Evolutionary conservation across 2,113 vertebrate genomes (phyloP).

Genomic region (Passerina amoena): DNA sequence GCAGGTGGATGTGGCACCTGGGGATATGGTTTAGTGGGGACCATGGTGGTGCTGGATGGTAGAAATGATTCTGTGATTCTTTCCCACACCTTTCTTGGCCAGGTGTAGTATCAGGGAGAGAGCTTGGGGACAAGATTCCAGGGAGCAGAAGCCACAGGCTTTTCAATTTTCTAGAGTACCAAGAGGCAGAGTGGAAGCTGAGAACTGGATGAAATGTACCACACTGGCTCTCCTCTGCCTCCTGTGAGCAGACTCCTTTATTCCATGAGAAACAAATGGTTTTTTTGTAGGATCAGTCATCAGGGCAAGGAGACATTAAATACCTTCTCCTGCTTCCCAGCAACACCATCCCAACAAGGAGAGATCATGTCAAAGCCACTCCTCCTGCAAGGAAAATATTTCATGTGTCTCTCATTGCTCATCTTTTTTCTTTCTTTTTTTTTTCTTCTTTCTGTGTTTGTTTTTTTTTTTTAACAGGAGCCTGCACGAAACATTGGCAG

Average conservation of each 20-base stretch:
- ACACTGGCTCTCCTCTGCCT: background rate
- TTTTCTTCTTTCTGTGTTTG: too few species aligned
- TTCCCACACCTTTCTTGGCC: background rate
- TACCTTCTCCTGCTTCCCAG: background rate
- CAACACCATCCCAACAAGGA: background rate
- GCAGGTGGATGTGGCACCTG: background rate
- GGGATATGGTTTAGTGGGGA: background rate
- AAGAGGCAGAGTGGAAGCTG: background rate
- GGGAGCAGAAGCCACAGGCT: background rate
- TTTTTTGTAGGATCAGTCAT: background rate
- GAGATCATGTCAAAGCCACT: background rate
- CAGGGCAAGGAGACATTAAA: background rate
- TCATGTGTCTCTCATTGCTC: background rate
- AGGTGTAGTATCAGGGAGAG: rapidly evolving
- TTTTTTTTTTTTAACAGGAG: background rate
- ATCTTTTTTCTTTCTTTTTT: too few species aligned
- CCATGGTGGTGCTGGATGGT: background rate
- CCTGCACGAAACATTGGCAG: background rate
- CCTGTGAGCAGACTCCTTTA: background rate
- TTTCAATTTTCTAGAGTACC: background rate
- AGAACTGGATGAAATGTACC: background rate
- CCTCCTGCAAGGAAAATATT: background rate
- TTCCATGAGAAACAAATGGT: background rate
- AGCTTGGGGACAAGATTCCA: background rate
- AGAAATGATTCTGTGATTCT: background rate